Percentiles rank a stretch among this genome's conserved stretches.
phyloP scores from a whole-genome alignment of 2,113 vertebrate genomes.

The Lethenteron camtschaticum region DNA sequence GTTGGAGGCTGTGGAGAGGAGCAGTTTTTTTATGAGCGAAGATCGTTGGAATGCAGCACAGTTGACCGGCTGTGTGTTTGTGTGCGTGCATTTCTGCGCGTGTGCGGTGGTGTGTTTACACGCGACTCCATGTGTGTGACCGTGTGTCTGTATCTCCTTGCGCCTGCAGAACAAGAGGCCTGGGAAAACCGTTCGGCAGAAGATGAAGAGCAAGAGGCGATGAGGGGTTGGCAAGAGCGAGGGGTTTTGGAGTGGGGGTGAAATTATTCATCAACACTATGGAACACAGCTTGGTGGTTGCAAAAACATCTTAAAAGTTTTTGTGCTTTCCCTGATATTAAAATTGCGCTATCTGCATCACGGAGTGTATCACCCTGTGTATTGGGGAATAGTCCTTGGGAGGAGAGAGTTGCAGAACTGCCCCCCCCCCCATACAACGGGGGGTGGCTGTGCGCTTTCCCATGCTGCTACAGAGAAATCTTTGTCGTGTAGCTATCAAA shows the following conservation, averaged over 20 bases:
- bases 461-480: too few species aligned
- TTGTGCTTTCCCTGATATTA: too few species aligned
- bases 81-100: not conserved
- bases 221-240: conserved; percentile 11
- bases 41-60: not conserved
- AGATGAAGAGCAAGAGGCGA: conserved; percentile 43
- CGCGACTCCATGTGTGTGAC: not conserved
- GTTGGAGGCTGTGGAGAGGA: not conserved
- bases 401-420: too few species aligned
- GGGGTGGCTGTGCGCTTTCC: too few species aligned
- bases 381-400: too few species aligned
- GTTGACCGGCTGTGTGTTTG: not conserved
- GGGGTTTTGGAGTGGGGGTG: not conserved
- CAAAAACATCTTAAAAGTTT: too few species aligned
- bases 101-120: not conserved
- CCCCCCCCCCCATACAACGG: too few species aligned
- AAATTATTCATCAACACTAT: not conserved
- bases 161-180: conserved; percentile 57
- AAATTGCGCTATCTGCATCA: too few species aligned
- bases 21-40: not conserved
- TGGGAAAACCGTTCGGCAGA: conserved; percentile 53
- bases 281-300: too few species aligned
- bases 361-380: too few species aligned
- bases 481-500: too few species aligned
- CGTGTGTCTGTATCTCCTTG: not conserved